Base-by-base conservation (phyloP, 1,140 invertebrate species). In the Lordiphosa collinella region DNA sequence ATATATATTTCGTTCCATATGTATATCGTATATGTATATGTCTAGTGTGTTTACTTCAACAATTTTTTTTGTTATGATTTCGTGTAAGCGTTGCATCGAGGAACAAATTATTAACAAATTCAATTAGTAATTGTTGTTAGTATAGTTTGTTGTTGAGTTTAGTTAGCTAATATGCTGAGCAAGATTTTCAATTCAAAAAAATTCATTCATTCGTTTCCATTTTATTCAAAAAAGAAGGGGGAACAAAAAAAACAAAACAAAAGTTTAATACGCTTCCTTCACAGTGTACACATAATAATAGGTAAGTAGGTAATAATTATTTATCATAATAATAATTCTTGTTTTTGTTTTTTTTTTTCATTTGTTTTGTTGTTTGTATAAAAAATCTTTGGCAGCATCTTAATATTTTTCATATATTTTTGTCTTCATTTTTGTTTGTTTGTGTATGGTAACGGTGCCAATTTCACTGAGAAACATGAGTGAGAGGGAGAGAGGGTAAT, bases 361-460 rank as follows among this genome's bases (percentile, higher is more conserved):
- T 49, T 66, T 57, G 29, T 22, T 22, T 63, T 51, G 55, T 59
- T 56, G 35, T 52, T 68, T 73, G 68, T 79, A 78, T 59, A 78
- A 76, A 63, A 73, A 74, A 70, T 80, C 75, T 80, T 80, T 80
- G 75, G 75, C 75, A 80, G 75, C 75, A 82, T 80, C 71, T 67
- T 75, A 46, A 44, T 59, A 65, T 58, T 64, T 58, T 52, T 36
- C 35, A 54, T 46, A 66, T 59, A 59, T 64, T 48, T 16, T 22
- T 29, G 34, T 65, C 44, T 13, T 55, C 9, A 12, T 49, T 32
- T 32, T 6, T n/a, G n/a, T n/a, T 25, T 58, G 32, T 37, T 18
- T 47, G 55, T 31, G 11, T 48, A 25, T 61, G n/a, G 18, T 8
- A 29, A 29, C 7, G 22, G 25, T 29, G 25, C 25, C 25, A 29